Base-by-base conservation (phyloP, 2,888 invertebrate species). In the Taenaris catops region DNA sequence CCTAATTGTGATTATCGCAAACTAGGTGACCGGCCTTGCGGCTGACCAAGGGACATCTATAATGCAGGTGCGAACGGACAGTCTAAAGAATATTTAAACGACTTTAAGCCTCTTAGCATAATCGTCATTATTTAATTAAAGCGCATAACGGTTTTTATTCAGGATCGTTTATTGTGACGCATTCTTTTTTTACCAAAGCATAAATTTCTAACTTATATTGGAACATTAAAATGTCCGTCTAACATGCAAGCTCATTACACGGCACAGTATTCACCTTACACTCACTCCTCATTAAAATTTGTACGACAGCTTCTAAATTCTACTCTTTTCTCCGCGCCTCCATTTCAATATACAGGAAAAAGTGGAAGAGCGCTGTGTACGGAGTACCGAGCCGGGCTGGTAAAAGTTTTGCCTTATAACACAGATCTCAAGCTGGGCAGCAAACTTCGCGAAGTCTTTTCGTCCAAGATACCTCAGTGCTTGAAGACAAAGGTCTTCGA, bases 261-360 rank as follows among this genome's bases (percentile, higher is more conserved):
- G 58, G 56, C 60, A 62, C 49, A 56, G 45, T 56, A 56, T 70
- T 66, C 69, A 73, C 72, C 74, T 75, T 73, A 44, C 27, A 32
- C 76, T 69, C 75, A 72, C 71, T 81, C 72, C 80, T 84, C 84
- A 84, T 86, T 84, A 86, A 83, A 84, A 83, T 84, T 81, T 84
- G 80, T 74, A 74, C 81, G 79, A 76, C 76, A 79, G 76, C 79
- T 68, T 81, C 83, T 84, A 83, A 86, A 84, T 81, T 83, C 80
- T 80, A 83, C 81, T 81, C 83, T 84, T 81, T 83, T 83, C 83
- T 81, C 80, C 69, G 80, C 78, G 80, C 84, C 83, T 86, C 80
- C 81, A 80, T 84, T 86, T 84, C 84, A 84, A 84, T 84, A 79
- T 81, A 84, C 83, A 83, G 84, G 84, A 84, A 84, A 86, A 86